Conservation (phyloP, 2,113 vertebrate species). For the Nesospiza acunhae region DNA sequence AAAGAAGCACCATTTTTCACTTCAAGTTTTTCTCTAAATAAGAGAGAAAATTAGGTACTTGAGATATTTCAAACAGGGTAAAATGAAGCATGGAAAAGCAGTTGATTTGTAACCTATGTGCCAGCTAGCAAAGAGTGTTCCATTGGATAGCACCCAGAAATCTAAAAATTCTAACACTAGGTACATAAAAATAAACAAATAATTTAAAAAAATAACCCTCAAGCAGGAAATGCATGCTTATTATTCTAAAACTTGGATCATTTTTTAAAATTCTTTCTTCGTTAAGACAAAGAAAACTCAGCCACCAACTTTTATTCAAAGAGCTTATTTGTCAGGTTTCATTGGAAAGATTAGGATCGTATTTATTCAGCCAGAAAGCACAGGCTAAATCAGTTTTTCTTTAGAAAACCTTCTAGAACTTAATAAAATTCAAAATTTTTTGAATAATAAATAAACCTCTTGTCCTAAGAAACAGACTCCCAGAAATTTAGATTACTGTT, state of each 20-base stretch:
- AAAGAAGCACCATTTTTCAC: neutral
- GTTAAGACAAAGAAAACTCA: neutral
- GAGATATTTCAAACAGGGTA: neutral
- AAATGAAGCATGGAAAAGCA: neutral
- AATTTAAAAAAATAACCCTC: neutral
- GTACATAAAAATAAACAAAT: neutral
- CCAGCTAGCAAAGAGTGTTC: neutral
- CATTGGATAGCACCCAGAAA: neutral
- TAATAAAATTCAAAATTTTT: neutral
- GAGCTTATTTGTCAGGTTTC: neutral
- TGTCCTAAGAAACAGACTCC: neutral
- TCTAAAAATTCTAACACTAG: neutral
- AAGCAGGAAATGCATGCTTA: neutral
- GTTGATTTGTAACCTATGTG: neutral
- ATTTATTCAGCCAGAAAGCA: conserved; percentile 1
- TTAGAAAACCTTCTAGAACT: neutral
- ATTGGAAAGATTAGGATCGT: neutral
- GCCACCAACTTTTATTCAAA: neutral
- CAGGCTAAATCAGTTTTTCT: neutral
- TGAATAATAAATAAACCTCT: neutral
- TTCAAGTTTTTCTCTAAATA: neutral
- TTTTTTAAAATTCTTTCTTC: neutral
- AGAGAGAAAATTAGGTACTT: neutral
- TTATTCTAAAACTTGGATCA: neutral
- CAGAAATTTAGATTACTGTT: neutral